These are phyloP conservation scores for Rutpela maculata DNA, from an alignment of 2,888 invertebrate genomes.

Conservation along the genomic window DNA sequence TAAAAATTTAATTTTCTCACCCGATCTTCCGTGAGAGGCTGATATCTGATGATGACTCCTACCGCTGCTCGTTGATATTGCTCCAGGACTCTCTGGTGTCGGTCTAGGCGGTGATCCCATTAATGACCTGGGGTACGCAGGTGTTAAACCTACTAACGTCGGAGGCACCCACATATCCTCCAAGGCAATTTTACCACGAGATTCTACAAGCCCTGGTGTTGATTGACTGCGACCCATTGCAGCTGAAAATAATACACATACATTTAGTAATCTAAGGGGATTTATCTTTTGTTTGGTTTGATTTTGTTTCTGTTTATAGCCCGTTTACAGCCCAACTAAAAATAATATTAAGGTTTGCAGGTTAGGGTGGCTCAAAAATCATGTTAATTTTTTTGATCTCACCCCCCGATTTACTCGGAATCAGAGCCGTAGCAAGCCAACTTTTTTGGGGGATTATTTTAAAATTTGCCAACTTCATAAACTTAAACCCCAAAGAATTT, in stretches of 20 bases:
- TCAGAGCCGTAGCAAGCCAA: too few relatives aligned
- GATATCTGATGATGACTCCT: slow-evolving; percentile 70
- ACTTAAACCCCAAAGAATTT: too few relatives aligned
- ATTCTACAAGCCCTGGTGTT: slow-evolving; percentile 96
- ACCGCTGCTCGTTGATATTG: slow-evolving; percentile 74
- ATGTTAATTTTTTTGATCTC: too few relatives aligned
- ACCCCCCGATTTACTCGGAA: too few relatives aligned
- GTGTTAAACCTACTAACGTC: slow-evolving; percentile 66
- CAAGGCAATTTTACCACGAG: slow-evolving; percentile 90
- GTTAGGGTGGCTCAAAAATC: too few relatives aligned
- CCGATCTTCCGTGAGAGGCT: slow-evolving; percentile 72
- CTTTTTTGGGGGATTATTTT: too few relatives aligned
- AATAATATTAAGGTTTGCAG: too few relatives aligned
- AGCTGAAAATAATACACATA: slow-evolving; percentile 75
- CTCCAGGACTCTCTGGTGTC: slow-evolving; percentile 74
- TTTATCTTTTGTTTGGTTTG: too few relatives aligned
- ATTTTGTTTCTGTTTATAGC: too few relatives aligned
- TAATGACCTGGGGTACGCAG: slow-evolving; percentile 72
- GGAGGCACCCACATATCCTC: slow-evolving; percentile 89
- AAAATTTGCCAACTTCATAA: too few relatives aligned
- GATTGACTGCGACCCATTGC: slow-evolving; percentile 97
- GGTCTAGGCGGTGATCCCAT: slow-evolving; percentile 73
- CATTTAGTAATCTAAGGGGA: not conserved
- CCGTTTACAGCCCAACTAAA: too few relatives aligned
- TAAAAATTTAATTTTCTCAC: slow-evolving; percentile 56